Evolutionary conservation across 2,888 invertebrate genomes (phyloP).

Genomic region (Hypomecis punctinalis): DNA sequence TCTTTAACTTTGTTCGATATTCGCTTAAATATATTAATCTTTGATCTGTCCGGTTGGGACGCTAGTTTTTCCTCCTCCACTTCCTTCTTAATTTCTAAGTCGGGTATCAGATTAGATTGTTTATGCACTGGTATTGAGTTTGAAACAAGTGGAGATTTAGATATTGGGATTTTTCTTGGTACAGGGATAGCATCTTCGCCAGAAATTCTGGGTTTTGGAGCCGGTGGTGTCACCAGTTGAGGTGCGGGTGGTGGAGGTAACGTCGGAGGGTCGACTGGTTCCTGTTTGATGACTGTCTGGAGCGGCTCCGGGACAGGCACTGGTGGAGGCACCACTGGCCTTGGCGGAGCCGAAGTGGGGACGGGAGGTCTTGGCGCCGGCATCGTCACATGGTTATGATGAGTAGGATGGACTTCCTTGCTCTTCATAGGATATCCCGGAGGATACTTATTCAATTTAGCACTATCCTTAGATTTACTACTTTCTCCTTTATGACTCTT

Average conservation of each 20-base stretch:
- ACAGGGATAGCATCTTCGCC: slow-evolving; percentile 78
- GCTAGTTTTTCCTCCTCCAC: slow-evolving; percentile 87
- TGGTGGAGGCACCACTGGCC: slow-evolving; percentile 58
- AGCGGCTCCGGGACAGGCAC: slow-evolving; percentile 43
- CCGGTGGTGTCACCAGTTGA: slow-evolving; percentile 21
- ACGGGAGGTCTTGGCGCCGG: slow-evolving; percentile 66
- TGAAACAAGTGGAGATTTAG: slow-evolving; percentile 77
- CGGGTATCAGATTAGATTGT: slow-evolving; percentile 63
- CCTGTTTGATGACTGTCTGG: slow-evolving; percentile 74
- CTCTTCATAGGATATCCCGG: slow-evolving; percentile 72
- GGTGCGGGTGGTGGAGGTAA: slow-evolving; percentile 46
- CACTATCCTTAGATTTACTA: slow-evolving; percentile 81
- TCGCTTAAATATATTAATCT: slow-evolving; percentile 94
- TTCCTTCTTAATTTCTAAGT: slow-evolving; percentile 81
- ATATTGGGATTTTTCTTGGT: slow-evolving; percentile 80
- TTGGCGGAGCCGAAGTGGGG: slow-evolving; percentile 54
- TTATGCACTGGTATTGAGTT: slow-evolving; percentile 70
- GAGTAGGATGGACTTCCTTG: slow-evolving; percentile 73
- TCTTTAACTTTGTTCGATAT: slow-evolving; percentile 91
- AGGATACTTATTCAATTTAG: slow-evolving; percentile 77
- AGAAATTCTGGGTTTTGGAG: slow-evolving; percentile 50
- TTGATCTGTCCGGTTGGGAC: slow-evolving; percentile 93
- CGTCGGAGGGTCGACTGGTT: slow-evolving; percentile 63
- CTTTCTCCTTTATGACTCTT: slow-evolving; percentile 82
- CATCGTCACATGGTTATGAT: slow-evolving; percentile 76